Conservation (phyloP, 2,113 vertebrate species). For the Panthera uncia region DNA sequence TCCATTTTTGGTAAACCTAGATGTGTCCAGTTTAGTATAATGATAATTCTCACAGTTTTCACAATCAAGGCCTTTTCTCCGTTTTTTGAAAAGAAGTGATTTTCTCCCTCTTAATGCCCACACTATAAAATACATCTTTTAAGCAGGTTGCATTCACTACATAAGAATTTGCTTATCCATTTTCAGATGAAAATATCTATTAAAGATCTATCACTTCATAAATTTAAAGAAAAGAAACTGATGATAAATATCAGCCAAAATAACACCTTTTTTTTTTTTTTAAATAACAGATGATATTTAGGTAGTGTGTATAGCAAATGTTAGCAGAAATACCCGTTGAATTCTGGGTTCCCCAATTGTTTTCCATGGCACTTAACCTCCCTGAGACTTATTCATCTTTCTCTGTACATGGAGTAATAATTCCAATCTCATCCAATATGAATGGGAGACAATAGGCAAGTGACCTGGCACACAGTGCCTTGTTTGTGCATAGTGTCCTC, state of each 20-base stretch:
- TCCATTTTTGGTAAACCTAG: neutral
- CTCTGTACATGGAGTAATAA: neutral
- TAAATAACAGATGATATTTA: neutral
- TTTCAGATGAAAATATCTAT: neutral
- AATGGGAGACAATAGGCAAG: neutral
- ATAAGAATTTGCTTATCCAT: neutral
- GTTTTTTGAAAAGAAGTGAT: neutral
- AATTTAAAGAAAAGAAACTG: neutral
- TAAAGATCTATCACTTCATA: neutral
- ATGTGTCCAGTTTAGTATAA: neutral
- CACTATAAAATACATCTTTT: neutral
- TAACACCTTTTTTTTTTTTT: neutral
- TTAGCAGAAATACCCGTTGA: neutral
- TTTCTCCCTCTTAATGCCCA: neutral
- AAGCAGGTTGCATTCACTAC: neutral
- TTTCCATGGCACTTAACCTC: neutral
- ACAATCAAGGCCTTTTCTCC: neutral
- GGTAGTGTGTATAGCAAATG: neutral
- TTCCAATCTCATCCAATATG: neutral
- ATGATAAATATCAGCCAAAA: neutral
- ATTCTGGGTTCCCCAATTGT: neutral
- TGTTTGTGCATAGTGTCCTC: neutral
- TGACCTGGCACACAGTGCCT: neutral
- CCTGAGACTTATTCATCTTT: neutral
- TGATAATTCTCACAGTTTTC: neutral